phyloP scores from a whole-genome alignment of 2,113 vertebrate genomes.

The Myrmophylax atrothorax region DNA sequence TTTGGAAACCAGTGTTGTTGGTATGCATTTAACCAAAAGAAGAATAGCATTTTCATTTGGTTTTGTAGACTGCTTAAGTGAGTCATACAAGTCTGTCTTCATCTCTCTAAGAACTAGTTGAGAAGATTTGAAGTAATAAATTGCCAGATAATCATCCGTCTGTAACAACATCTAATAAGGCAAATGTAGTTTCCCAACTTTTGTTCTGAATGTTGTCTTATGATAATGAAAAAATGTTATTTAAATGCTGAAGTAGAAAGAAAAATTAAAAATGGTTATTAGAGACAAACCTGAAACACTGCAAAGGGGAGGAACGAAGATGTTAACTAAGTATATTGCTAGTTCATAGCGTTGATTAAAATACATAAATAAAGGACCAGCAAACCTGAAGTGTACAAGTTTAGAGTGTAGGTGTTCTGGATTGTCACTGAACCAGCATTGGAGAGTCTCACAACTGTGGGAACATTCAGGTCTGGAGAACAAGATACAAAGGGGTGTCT shows the following conservation, averaged over 20 bases:
- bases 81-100: neutral
- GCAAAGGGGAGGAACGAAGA: neutral
- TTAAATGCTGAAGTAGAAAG: neutral
- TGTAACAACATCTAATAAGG: neutral
- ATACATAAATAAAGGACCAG: neutral
- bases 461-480: neutral
- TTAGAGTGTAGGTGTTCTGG: neutral
- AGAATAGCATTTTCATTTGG: neutral
- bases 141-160: neutral
- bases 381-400: neutral
- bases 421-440: neutral
- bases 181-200: neutral
- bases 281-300: neutral
- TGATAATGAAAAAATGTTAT: neutral
- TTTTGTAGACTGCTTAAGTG: neutral
- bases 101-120: neutral
- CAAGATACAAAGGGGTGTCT: accelerated
- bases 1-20: neutral
- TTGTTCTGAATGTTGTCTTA: neutral
- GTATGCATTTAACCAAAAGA: neutral
- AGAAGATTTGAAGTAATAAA: neutral
- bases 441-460: neutral
- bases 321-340: neutral
- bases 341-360: neutral
- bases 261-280: neutral